Evolutionary conservation across 2,888 invertebrate species (phyloP).

Genomic region (Plebejus anna): DNA sequence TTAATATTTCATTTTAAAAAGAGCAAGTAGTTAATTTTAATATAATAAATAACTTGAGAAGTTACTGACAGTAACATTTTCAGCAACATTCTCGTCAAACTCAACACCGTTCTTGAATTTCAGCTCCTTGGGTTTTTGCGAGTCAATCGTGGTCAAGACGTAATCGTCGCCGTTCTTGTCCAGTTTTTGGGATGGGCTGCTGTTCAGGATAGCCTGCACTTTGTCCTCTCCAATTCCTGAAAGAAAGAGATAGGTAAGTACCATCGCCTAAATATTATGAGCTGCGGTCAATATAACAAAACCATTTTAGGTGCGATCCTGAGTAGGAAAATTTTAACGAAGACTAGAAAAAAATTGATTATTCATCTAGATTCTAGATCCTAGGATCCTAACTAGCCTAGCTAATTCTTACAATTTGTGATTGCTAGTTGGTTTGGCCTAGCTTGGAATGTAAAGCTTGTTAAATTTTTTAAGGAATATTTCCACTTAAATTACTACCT

Average conservation of each 20-base stretch:
- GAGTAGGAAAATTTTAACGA: too few species aligned
- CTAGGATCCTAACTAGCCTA: too few species aligned
- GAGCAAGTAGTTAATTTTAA: too few species aligned
- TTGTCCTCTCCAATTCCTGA: constrained; percentile 33
- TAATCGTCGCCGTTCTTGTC: constrained; percentile 48
- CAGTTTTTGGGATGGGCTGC: constrained; percentile 42
- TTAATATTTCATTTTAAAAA: too few species aligned
- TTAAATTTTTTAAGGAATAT: background rate
- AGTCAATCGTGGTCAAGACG: constrained; percentile 30
- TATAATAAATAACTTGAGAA: background rate
- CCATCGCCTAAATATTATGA: too few species aligned
- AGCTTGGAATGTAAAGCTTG: too few species aligned
- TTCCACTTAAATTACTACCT: background rate
- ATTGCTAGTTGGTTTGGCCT: too few species aligned
- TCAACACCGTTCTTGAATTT: constrained; percentile 53
- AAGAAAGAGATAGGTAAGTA: background rate
- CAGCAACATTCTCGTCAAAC: constrained; percentile 42
- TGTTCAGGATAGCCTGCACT: constrained; percentile 26
- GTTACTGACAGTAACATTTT: constrained; percentile 34
- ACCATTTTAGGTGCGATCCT: too few species aligned
- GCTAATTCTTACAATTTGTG: too few species aligned
- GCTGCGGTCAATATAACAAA: too few species aligned
- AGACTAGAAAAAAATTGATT: too few species aligned
- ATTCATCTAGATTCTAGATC: too few species aligned
- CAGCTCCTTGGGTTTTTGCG: constrained; percentile 34